Conservation (phyloP, 2,888 invertebrate genomes). For the Chloroclystis v-ata region DNA sequence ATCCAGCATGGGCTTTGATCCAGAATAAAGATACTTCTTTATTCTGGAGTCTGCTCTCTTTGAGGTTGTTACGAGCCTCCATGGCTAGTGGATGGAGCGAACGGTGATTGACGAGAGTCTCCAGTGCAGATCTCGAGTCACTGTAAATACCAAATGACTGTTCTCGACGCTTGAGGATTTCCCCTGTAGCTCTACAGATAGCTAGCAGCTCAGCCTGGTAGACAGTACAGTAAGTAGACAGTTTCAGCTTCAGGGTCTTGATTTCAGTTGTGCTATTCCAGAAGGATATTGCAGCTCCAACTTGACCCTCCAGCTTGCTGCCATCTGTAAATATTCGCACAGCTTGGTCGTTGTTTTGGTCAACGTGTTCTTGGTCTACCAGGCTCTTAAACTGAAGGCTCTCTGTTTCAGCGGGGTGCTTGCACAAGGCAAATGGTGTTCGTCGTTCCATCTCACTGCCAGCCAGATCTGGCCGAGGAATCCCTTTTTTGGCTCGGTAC, state of each 20-base stretch:
- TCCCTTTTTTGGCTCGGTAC: conserved; percentile 1
- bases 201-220: conserved; percentile 12
- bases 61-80: not conserved
- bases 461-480: not conserved
- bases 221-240: conserved; percentile 8
- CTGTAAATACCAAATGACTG: conserved; percentile 1
- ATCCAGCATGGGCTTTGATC: conserved; percentile 13
- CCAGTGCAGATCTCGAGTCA: conserved; percentile 5
- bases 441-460: conserved; percentile 3
- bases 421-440: not conserved
- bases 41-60: not conserved
- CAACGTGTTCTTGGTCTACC: not conserved
- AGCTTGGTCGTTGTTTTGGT: not conserved
- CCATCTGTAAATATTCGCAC: conserved; percentile 12
- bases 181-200: not conserved
- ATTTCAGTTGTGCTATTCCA: not conserved
- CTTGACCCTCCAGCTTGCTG: conserved; percentile 12
- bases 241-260: conserved; percentile 1
- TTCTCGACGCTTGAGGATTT: not conserved
- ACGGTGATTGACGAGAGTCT: not conserved
- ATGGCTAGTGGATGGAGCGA: conserved; percentile 6
- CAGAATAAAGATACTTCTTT: conserved; percentile 4
- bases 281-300: conserved; percentile 8
- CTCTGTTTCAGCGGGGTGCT: conserved; percentile 9
- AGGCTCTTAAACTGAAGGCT: conserved; percentile 5